Percentiles rank a stretch among this genome's conserved stretches.
Evolutionary conservation across 1,140 invertebrate species (phyloP).

Genomic region (Pogonomyrmex californicus): DNA sequence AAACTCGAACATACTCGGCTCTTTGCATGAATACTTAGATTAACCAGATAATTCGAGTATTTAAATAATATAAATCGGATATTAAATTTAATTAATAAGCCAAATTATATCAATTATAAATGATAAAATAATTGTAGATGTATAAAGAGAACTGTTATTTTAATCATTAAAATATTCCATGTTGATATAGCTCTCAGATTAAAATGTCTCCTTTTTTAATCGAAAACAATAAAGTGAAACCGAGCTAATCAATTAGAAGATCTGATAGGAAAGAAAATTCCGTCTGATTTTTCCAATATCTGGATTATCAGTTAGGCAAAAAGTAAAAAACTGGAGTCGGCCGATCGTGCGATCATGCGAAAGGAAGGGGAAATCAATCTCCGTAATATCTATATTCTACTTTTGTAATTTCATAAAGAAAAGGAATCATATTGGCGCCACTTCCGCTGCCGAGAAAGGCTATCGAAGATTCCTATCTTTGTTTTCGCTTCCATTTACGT

Average conservation of each 20-base stretch:
- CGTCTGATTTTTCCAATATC: slow-evolving; percentile 42
- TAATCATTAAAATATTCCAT: background rate
- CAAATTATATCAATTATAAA: background rate
- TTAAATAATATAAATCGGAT: background rate
- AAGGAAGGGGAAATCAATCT: slow-evolving; percentile 22
- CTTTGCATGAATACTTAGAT: background rate
- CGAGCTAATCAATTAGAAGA: slow-evolving; percentile 13
- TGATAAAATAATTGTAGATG: background rate
- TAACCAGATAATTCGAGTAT: background rate
- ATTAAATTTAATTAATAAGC: background rate
- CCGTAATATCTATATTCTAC: slow-evolving; percentile 12
- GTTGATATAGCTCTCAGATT: background rate
- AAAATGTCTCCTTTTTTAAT: background rate
- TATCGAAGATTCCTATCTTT: slow-evolving; percentile 42
- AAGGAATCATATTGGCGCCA: background rate
- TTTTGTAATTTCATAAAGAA: slow-evolving; percentile 58
- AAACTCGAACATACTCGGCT: background rate
- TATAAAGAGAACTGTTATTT: background rate
- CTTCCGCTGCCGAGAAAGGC: background rate
- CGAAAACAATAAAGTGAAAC: slow-evolving; percentile 1
- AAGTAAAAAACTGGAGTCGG: background rate
- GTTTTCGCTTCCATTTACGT: slow-evolving; percentile 43
- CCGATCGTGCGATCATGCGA: slow-evolving; percentile 10
- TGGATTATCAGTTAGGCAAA: slow-evolving; percentile 25
- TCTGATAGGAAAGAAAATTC: background rate